phyloP scores from a whole-genome alignment of 2,113 vertebrate genomes.

The Corydoras maculifer region DNA sequence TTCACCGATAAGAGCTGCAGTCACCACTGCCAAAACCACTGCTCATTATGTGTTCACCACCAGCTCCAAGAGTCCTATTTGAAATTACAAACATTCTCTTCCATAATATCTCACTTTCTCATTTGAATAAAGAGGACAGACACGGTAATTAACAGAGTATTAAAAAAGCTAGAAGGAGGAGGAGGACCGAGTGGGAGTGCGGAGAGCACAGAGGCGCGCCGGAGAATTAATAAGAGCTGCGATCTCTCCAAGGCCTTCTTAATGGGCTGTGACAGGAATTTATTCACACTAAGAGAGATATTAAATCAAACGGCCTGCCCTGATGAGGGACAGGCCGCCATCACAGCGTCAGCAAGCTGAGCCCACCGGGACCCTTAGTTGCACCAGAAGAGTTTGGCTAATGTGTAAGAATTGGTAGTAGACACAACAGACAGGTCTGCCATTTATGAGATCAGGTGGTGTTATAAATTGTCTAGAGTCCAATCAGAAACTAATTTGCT shows the following conservation, averaged over 20 bases:
- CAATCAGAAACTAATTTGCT: constrained; percentile 8
- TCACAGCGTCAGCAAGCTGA: constrained; percentile 5
- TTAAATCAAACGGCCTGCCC: constrained; percentile 65
- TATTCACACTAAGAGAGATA: constrained; percentile 73
- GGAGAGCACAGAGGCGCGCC: constrained; percentile 51
- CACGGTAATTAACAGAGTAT: constrained; percentile 68
- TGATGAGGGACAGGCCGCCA: constrained; percentile 42
- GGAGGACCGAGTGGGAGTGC: constrained; percentile 35
- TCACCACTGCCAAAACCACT: constrained; percentile 21
- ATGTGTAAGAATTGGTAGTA: neutral
- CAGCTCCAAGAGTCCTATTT: constrained; percentile 50
- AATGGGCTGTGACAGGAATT: constrained; percentile 76
- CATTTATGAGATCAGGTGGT: constrained; percentile 22
- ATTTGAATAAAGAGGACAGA: constrained; percentile 70
- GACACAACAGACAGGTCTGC: constrained; percentile 3
- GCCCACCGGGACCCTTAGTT: constrained; percentile 9
- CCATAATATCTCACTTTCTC: constrained; percentile 63
- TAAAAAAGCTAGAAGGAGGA: constrained; percentile 51
- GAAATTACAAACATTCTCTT: constrained; percentile 59
- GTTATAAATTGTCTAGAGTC: constrained; percentile 25
- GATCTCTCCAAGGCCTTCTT: constrained; percentile 72
- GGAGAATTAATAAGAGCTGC: constrained; percentile 72
- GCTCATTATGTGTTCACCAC: constrained; percentile 47
- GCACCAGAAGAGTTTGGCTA: neutral
- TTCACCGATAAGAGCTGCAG: constrained; percentile 56